Evolutionary conservation across 2,113 vertebrate genomes (phyloP).

Genomic region (Sphaerodactylus townsendi): DNA sequence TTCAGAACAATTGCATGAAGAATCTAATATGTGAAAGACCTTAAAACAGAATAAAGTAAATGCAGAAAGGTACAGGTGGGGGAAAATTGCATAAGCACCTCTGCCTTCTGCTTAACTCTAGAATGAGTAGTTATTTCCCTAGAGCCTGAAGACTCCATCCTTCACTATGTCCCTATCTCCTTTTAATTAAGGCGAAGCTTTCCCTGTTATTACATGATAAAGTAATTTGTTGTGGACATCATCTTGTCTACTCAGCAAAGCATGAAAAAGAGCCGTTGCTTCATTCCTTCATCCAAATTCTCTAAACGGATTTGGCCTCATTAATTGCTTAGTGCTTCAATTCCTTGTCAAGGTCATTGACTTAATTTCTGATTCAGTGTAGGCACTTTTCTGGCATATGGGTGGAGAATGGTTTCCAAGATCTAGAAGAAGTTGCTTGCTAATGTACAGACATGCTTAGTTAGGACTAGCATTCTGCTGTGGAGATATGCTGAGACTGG

Average conservation of each 20-base stretch:
- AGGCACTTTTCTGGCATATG: neutral
- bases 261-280: neutral
- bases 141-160: neutral
- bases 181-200: conserved; percentile 49
- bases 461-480: neutral
- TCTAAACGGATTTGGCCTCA: conserved; percentile 4
- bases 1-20: conserved; percentile 28
- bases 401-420: neutral
- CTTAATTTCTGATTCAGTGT: neutral
- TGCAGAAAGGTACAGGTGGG: neutral
- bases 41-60: conserved; percentile 33
- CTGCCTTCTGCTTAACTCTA: conserved; percentile 46
- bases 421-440: neutral
- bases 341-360: neutral
- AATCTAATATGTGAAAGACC: conserved; percentile 29
- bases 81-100: neutral
- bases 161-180: neutral
- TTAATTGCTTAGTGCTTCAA: conserved; percentile 25
- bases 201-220: conserved; percentile 48
- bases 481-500: neutral
- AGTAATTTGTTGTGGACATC: conserved; percentile 24
- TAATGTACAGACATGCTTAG: neutral
- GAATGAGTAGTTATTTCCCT: conserved; percentile 23
- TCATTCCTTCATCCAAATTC: conserved; percentile 35
- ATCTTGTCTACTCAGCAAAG: conserved; percentile 55